These are phyloP conservation scores for Eurypyga helias DNA, from an alignment of 2,113 vertebrate genomes.

Conservation along the genomic window DNA sequence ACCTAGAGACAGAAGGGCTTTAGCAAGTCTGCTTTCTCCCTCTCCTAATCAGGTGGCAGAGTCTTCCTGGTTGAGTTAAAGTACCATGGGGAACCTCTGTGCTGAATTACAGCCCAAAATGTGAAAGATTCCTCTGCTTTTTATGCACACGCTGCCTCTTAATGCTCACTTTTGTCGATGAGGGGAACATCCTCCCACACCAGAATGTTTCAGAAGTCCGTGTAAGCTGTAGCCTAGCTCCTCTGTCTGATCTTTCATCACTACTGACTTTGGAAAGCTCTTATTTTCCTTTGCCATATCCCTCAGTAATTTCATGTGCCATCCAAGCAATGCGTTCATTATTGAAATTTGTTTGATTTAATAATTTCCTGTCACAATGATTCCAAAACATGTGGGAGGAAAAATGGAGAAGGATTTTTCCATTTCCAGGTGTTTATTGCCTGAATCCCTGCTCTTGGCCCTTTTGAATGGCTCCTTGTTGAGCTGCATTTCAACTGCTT, in stretches of 20 bases:
- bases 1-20: not conserved
- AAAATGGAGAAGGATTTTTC: not conserved
- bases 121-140: not conserved
- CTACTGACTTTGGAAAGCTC: not conserved
- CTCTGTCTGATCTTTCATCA: not conserved
- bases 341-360: slow-evolving; percentile 5
- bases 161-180: not conserved
- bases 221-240: not conserved
- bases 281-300: not conserved
- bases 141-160: not conserved
- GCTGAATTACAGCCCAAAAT: not conserved
- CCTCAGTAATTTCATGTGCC: not conserved
- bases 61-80: not conserved
- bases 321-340: not conserved
- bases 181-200: not conserved
- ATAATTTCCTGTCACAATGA: slow-evolving; percentile 19
- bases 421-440: not conserved
- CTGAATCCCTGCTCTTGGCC: not conserved
- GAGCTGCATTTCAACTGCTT: not conserved
- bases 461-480: not conserved
- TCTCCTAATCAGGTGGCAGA: not conserved
- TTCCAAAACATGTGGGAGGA: not conserved
- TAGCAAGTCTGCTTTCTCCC: not conserved
- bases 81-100: not conserved
- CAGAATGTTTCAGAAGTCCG: not conserved